Percentiles rank a stretch among this genome's conserved stretches.
These are phyloP conservation scores for Neodiprion pinetum DNA, from an alignment of 1,140 invertebrate genomes.

Conservation along the genomic window DNA sequence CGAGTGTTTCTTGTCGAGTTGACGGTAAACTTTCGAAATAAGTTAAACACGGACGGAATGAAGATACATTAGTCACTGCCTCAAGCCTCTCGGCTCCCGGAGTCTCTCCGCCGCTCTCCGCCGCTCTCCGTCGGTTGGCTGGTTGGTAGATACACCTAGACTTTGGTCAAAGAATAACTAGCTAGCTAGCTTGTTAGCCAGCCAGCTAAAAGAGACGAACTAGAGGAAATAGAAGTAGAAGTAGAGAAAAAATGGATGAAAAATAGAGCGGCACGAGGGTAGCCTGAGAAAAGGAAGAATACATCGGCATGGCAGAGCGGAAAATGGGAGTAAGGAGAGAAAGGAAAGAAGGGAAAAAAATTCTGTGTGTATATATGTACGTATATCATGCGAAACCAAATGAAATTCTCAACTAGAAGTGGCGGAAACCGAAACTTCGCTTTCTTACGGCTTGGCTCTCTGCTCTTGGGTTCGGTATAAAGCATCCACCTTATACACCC, in stretches of 20 bases:
- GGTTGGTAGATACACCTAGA: background rate
- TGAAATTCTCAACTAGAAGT: too few relatives aligned
- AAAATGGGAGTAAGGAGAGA: too few relatives aligned
- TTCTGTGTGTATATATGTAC: too few relatives aligned
- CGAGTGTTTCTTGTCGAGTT: constrained; percentile 42
- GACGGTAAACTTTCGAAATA: constrained; percentile 55
- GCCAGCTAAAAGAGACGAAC: background rate
- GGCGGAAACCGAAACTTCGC: too few relatives aligned
- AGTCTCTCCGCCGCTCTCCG: too few relatives aligned
- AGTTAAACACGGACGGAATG: constrained; percentile 52
- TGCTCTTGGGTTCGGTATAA: too few relatives aligned
- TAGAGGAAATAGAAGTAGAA: background rate
- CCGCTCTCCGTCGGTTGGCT: too few relatives aligned
- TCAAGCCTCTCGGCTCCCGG: background rate
- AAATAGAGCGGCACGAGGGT: background rate
- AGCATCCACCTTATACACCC: too few relatives aligned
- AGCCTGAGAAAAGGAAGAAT: background rate
- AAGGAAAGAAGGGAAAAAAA: too few relatives aligned
- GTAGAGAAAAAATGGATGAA: background rate
- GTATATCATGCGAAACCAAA: too few relatives aligned
- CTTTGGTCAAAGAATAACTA: background rate
- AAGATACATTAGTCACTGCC: constrained; percentile 42
- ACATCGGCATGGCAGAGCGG: background rate
- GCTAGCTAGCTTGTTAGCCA: too few relatives aligned
- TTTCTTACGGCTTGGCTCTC: too few relatives aligned